Evolutionary conservation across 1,140 invertebrate species (phyloP).

Genomic region (Drosophila eugracilis): DNA sequence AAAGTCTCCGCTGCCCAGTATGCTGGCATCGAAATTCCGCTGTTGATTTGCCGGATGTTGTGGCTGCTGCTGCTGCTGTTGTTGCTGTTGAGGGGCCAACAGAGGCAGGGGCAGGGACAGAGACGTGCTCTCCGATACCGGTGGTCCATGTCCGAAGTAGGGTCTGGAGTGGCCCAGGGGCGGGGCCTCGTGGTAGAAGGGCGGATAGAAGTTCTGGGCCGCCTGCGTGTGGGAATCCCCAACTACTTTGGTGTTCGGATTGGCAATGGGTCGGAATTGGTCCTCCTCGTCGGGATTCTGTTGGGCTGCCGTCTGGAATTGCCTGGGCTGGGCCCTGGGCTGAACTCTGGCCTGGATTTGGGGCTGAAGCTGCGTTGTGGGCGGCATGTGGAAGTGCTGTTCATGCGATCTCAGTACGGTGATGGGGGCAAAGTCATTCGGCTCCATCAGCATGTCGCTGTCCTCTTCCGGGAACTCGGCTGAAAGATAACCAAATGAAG

Average conservation of each 20-base stretch:
- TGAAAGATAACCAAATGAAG: slow-evolving; percentile 44
- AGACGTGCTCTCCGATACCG: slow-evolving; percentile 33
- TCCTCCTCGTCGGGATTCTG: slow-evolving; percentile 53
- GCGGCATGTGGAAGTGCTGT: slow-evolving; percentile 74
- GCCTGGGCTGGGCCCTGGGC: slow-evolving; percentile 18
- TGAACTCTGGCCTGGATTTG: slow-evolving; percentile 29
- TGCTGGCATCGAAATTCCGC: slow-evolving; percentile 83
- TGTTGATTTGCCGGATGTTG: slow-evolving; percentile 47
- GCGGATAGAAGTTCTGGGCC: slow-evolving; percentile 82
- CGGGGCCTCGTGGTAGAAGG: slow-evolving; percentile 81
- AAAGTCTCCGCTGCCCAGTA: slow-evolving; percentile 95
- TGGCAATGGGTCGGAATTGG: slow-evolving; percentile 66
- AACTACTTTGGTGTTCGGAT: slow-evolving; percentile 47
- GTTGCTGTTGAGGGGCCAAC: slow-evolving; percentile 18
- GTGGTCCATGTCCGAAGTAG: slow-evolving; percentile 62
- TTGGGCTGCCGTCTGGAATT: slow-evolving; percentile 41
- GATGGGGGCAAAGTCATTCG: slow-evolving; percentile 77
- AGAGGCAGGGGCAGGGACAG: slow-evolving; percentile 56
- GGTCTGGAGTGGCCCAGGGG: slow-evolving; percentile 82
- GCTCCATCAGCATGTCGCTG: slow-evolving; percentile 83
- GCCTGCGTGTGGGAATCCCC: slow-evolving; percentile 77
- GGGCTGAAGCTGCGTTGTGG: slow-evolving; percentile 62
- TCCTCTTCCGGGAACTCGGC: slow-evolving; percentile 82
- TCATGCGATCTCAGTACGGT: slow-evolving; percentile 79
- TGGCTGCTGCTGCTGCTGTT: slow-evolving; percentile 29